A percentile compares a stretch with the other conserved stretches of the same genome.
phyloP scores from a whole-genome alignment of 2,113 vertebrate genomes.

The Acrocephalus arundinaceus region DNA sequence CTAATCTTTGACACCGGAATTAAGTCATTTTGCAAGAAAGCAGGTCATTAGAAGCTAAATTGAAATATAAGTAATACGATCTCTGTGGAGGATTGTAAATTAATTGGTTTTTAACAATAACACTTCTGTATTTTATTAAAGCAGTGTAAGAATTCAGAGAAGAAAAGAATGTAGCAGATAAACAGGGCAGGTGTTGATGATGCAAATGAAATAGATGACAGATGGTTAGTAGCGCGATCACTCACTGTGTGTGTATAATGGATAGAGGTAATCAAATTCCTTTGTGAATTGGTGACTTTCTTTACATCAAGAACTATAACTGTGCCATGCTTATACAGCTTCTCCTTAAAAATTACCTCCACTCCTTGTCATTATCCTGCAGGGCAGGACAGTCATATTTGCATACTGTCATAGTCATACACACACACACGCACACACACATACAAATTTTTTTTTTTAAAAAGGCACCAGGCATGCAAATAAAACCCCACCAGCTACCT shows the following conservation, averaged over 20 bases:
- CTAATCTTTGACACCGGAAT: constrained; percentile 85
- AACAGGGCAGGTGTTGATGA: constrained; percentile 99
- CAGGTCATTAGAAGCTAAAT: constrained; percentile 84
- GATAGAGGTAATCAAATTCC: constrained; percentile 99
- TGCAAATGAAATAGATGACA: constrained; percentile 99
- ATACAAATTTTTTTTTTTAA: not conserved
- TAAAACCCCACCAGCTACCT: not conserved
- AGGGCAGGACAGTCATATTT: constrained; percentile 42
- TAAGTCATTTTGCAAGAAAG: constrained; percentile 83
- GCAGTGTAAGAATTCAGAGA: constrained; percentile 80
- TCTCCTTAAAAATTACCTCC: constrained; percentile 58
- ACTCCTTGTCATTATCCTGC: constrained; percentile 42
- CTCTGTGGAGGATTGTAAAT: constrained; percentile 89
- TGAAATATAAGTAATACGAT: constrained; percentile 85
- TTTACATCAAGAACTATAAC: constrained; percentile 89
- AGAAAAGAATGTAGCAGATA: constrained; percentile 92
- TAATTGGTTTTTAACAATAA: constrained; percentile 94
- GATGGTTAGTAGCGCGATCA: constrained; percentile 95
- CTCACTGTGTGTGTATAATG: constrained; percentile 97
- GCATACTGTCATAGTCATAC: not conserved
- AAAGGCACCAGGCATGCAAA: not conserved
- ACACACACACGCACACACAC: too few relatives aligned
- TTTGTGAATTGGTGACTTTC: constrained; percentile 97
- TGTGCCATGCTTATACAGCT: constrained; percentile 38
- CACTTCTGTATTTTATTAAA: constrained; percentile 94